Evolutionary conservation across 2,888 invertebrate genomes (phyloP), one percentile per base, ranked within the genome.

Genomic region (Acanthoscelides obtectus): DNA sequence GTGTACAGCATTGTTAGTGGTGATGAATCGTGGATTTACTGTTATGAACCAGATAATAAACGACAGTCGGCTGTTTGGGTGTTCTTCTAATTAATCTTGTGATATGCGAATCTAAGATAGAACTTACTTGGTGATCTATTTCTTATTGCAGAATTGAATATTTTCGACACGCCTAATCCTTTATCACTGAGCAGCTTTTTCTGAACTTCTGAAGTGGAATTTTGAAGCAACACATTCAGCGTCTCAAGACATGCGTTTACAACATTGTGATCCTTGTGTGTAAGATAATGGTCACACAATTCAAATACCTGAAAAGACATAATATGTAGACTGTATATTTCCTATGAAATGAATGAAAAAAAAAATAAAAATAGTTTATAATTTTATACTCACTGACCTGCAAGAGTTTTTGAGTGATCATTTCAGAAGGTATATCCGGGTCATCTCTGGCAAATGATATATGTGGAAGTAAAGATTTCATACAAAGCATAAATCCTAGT

Each of bases 171-270:
- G 20, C 80, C 80, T 67, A 89, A 84, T 77, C 84, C 89, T 69
- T 84, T 83, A 6, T 84, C 79, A 65, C 88, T 89, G 22, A 90
- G 79, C 20, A 94, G 81, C 0, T 88, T 85, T 0, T 84, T 81
- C 70, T 88, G 85, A 45, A 92, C 86, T 0, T 86, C 86, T 0
- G 88, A 86, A 1, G 88, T 88, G 76, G 83, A 88, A 80, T 86
- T 86, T 77, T 87, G 86, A 5, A 94, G 81, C 2, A 94, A 81
- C 69, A 90, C 89, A 22, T 90, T 89, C 25, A 94, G 86, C 80
- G 90, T 88, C 84, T 98, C 98, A 82, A 98, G 88, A 20, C 96
- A 91, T 0, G 95, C 92, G 81, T 96, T 96, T 78, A 95, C 91
- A 72, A 96, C 90, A 84, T 96, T 96, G 84, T 97, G 97, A 84